Conservation (phyloP, 2,797 vertebrate species). For the Myotis vivesi region DNA sequence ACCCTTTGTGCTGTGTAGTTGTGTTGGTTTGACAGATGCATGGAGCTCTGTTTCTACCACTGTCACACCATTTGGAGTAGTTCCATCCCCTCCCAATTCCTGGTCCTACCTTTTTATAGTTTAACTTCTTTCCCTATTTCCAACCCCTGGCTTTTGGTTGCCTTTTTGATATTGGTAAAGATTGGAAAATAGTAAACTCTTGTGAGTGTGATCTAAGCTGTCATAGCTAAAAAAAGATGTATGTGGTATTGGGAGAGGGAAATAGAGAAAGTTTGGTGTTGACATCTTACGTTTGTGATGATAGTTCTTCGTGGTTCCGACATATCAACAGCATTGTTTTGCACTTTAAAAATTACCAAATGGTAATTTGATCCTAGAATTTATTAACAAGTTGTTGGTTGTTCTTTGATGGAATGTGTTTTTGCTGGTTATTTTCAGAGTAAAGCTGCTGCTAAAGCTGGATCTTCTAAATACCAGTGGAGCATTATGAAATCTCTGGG, state of each 20-base stretch:
- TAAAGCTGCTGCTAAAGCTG: constrained; percentile 94
- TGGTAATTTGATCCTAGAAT: neutral
- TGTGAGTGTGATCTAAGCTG: neutral
- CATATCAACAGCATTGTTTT: neutral
- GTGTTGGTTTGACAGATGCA: neutral
- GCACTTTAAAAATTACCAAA: neutral
- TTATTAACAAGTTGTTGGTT: neutral
- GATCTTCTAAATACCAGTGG: constrained; percentile 94
- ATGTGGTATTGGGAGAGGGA: neutral
- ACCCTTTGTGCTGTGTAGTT: neutral
- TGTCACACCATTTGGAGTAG: neutral
- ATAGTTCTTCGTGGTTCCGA: constrained; percentile 7
- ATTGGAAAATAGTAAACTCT: neutral
- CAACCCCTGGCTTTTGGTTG: neutral
- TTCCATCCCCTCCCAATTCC: neutral
- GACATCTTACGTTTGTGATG: neutral
- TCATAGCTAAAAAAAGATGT: neutral
- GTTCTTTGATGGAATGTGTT: constrained; percentile 22
- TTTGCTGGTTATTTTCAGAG: constrained; percentile 85
- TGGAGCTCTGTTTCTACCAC: neutral
- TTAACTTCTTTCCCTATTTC: neutral
- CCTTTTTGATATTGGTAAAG: constrained; percentile 44
- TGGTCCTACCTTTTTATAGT: neutral
- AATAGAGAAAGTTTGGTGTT: neutral
- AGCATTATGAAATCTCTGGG: constrained; percentile 96